Evolutionary conservation across 1,140 invertebrate genomes (phyloP), one percentile per base, ranked within the genome.

Genomic region (Gryon sp.): DNA sequence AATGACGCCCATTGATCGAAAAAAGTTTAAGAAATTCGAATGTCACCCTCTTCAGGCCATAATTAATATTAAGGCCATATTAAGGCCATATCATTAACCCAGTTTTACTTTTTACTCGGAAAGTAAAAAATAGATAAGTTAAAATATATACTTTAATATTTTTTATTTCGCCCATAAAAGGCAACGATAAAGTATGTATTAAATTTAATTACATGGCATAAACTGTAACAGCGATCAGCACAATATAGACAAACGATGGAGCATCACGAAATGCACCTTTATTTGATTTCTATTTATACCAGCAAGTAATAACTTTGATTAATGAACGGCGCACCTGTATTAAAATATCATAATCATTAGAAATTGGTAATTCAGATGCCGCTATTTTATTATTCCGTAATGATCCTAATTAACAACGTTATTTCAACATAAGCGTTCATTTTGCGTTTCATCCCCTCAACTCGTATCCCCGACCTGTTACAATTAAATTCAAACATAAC

Each of bases 281-380:
- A 76, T 76, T 76, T 76, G 55, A 68, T 68, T 73, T 73, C 52
- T n/a, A 73, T 76, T 62, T 55, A 62, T 66, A 55, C 36, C 43
- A 18, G 26, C 34, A 12, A 24, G 55, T 63, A 62, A 68, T 68
- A 62, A 62, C 16, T 75, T 60, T 76, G 72, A 76, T 68, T 68
- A 68, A 76, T 68, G 55, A 62, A 41, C 32, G 72, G 36, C 55
- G 34, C 62, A 40, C 72, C 63, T 76, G 50, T 68, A 68, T 76
- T 68, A 76, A 68, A 68, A 62, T 62, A 75, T 68, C 72, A 68
- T 75, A 75, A 62, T 68, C 72, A 68, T 75, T 75, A 75, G 72
- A 68, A 43, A 75, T 75, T 68, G 72, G 55, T 26, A 68, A 68
- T 75, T 68, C 24, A 11, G 26, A 15, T 8, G 40, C n/a, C 11